A percentile compares a stretch with the other conserved stretches of the same genome.
These are phyloP conservation scores for Clarias gariepinus DNA, from an alignment of 2,113 vertebrate species.

Conservation along the genomic window DNA sequence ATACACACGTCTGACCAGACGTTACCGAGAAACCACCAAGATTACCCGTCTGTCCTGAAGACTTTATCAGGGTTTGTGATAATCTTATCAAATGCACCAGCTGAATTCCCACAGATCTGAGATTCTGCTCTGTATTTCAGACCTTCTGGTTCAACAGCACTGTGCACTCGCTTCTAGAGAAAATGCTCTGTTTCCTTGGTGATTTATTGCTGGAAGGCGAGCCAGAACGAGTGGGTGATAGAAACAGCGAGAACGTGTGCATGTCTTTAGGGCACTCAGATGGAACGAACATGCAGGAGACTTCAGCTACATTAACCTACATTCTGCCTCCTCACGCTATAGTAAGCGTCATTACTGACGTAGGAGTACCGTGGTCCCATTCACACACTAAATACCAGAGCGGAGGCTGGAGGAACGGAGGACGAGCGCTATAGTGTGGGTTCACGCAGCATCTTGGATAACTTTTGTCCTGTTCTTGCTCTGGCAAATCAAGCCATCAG, in stretches of 20 bases:
- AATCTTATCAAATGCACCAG: neutral
- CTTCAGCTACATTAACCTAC: conserved; percentile 14
- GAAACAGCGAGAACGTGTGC: neutral
- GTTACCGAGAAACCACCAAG: neutral
- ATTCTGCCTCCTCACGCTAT: conserved; percentile 9
- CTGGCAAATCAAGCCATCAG: neutral
- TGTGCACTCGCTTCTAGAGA: neutral
- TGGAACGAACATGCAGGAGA: neutral
- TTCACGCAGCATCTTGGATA: neutral
- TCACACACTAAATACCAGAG: neutral
- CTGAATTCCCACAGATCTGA: neutral
- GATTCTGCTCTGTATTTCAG: neutral
- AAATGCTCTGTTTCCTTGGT: conserved; percentile 15
- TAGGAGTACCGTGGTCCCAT: neutral
- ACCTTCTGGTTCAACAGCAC: neutral
- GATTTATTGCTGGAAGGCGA: conserved; percentile 18
- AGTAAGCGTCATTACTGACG: neutral
- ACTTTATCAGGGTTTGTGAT: neutral
- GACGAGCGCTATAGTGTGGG: neutral
- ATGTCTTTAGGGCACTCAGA: neutral
- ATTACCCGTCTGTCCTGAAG: neutral
- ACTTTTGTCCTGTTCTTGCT: neutral
- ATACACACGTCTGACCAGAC: too few relatives aligned
- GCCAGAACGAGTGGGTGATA: neutral
- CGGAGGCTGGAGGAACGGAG: neutral